Base-by-base conservation (phyloP, 2,797 vertebrate species). In the Chloroceryle amazona region DNA sequence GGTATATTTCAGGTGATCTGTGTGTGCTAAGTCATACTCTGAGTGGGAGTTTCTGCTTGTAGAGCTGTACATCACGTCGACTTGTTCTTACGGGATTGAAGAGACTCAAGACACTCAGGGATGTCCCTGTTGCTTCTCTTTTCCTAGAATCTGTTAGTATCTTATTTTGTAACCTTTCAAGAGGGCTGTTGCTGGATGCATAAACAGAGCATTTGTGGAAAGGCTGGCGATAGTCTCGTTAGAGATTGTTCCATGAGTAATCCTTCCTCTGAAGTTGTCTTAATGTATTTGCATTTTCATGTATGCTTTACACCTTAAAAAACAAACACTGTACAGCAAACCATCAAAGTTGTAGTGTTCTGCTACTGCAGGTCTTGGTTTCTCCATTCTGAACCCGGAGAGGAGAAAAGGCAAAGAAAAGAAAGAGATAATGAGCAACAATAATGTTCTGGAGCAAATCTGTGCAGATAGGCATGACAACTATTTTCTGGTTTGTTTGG, bases 11-110 rank as follows among this genome's bases (percentile, higher is more conserved):
- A 57, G 31, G 9, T 70, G 51, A 42, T 62, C 13, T 18, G 3
- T 61, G 25, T 0, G 0, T 23, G 2, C 19, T 5, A 42, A 44
- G 15, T 70, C 60, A 18, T 21, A 54, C 31, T 7, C 10, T 25
- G 13, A 54, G 10, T 42, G 33, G 37, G 29, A 37, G 1, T 46
- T n/a, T 13, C 3, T 49, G 20, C 12, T 47, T 73, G 18, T 49
- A 39, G 35, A 67, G 20, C 62, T 75, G 12, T 3, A 3, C 15
- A 55, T 90, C 3, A 6, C 11, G 9, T 18, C 22, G 3, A 63
- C 7, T 55, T 66, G 10, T 33, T 63, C 13, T 78, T 61, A 21
- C 3, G 17, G 10, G 4, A 0, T 25, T 87, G 23, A 85, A 76
- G 62, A 80, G 60, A 39, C 20, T 60, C 9, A 14, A 57, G 54